Conservation (phyloP, 2,797 vertebrate species). For the Argyrosomus regius region DNA sequence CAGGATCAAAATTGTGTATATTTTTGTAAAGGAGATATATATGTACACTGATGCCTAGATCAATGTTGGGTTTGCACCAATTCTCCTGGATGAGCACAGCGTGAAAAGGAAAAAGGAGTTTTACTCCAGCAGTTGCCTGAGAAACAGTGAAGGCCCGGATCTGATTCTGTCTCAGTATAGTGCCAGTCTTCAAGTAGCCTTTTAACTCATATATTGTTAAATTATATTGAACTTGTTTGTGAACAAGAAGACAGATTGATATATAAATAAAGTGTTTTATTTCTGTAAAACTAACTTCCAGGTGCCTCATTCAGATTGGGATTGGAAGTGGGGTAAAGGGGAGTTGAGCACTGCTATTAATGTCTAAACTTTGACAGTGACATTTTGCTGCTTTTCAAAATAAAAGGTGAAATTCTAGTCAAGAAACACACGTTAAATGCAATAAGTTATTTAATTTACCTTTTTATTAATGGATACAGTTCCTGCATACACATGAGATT, state of each 20-base stretch:
- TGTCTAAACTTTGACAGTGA: background rate
- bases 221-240: constrained; percentile 87
- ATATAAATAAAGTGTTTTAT: constrained; percentile 91
- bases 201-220: constrained; percentile 82
- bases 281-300: constrained; percentile 85
- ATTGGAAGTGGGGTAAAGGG: background rate
- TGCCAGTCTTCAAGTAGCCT: constrained; percentile 89
- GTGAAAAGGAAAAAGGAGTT: constrained; percentile 36
- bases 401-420: background rate
- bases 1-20: constrained; percentile 71
- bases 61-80: constrained; percentile 71
- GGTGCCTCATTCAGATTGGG: constrained; percentile 48
- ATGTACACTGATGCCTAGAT: constrained; percentile 73
- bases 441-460: constrained; percentile 1
- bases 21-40: constrained; percentile 78
- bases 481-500: constrained; percentile 16
- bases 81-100: constrained; percentile 34
- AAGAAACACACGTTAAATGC: constrained; percentile 25
- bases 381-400: background rate
- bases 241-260: constrained; percentile 75
- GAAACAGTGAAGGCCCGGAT: constrained; percentile 75
- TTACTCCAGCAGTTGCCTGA: constrained; percentile 75
- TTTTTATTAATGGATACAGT: constrained; percentile 54
- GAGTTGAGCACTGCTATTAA: background rate
- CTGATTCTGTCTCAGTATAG: constrained; percentile 86